Percentiles rank a stretch among this genome's conserved stretches.
phyloP scores from a whole-genome alignment of 2,113 vertebrate species.

The Polypterus senegalus region DNA sequence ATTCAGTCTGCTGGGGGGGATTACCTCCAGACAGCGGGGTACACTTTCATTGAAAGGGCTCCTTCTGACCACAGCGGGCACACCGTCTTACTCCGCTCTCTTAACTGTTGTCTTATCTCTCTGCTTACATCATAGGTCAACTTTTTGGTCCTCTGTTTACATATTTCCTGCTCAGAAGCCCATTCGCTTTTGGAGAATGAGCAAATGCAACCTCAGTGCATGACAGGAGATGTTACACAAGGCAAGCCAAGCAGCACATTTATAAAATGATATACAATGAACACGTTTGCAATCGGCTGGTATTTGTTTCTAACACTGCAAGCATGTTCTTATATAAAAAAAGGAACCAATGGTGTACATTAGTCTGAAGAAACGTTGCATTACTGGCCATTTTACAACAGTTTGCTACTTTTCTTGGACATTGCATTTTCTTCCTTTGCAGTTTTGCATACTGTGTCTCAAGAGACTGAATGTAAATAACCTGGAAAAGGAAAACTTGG shows the following conservation, averaged over 20 bases:
- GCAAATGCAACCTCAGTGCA: conserved; percentile 38
- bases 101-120: too few species aligned
- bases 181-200: conserved; percentile 34
- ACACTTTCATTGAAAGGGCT: too few species aligned
- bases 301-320: conserved; percentile 35
- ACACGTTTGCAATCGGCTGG: conserved; percentile 26
- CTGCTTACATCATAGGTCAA: too few species aligned
- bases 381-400: conserved; percentile 48
- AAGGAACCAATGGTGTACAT: conserved; percentile 7
- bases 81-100: too few species aligned
- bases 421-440: conserved; percentile 45
- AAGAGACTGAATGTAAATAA: conserved; percentile 34
- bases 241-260: conserved; percentile 25
- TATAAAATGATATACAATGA: conserved; percentile 33
- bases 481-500: conserved; percentile 15
- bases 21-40: too few species aligned
- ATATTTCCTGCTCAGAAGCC: conserved; percentile 35
- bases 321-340: conserved; percentile 45
- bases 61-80: too few species aligned
- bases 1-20: too few species aligned
- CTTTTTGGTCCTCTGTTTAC: conserved; percentile 30
- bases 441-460: conserved; percentile 43
- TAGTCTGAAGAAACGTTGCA: conserved; percentile 45
- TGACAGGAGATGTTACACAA: conserved; percentile 36
- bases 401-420: conserved; percentile 47